Percentiles rank a stretch among this genome's conserved stretches.
phyloP scores from a whole-genome alignment of 2,888 invertebrate genomes.

The Tupiocoris notatus region DNA sequence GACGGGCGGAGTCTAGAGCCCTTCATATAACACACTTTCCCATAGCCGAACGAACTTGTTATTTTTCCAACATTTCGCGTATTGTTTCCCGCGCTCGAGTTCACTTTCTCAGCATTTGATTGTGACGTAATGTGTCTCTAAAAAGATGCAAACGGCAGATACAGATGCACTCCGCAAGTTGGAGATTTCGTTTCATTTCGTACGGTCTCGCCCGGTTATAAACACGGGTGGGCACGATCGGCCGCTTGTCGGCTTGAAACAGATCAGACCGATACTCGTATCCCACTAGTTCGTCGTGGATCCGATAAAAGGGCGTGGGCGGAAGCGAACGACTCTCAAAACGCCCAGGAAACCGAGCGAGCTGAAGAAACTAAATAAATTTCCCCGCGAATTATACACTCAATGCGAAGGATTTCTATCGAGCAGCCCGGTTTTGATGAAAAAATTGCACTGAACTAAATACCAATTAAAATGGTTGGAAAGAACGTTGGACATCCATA shows the following conservation, averaged over 20 bases:
- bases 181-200: not conserved
- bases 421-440: too few species aligned
- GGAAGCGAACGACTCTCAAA: not conserved
- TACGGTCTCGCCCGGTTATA: not conserved
- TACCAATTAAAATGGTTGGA: too few species aligned
- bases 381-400: too few species aligned
- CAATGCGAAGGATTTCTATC: too few species aligned
- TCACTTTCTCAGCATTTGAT: not conserved
- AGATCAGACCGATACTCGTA: not conserved
- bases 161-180: not conserved
- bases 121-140: not conserved
- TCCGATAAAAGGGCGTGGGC: not conserved
- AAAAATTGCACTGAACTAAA: too few species aligned
- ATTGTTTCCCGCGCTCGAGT: not conserved
- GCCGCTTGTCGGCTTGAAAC: not conserved
- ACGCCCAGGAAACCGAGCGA: too few species aligned
- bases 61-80: not conserved
- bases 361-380: too few species aligned
- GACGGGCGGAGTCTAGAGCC: not conserved
- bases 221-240: not conserved
- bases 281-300: not conserved
- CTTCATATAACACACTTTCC: too few species aligned
- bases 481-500: too few species aligned
- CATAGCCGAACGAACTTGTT: not conserved
- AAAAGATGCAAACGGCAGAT: not conserved